A percentile compares a stretch with the other conserved stretches of the same genome.
phyloP scores from a whole-genome alignment of 2,888 invertebrate species.

The Emmelina monodactyla region DNA sequence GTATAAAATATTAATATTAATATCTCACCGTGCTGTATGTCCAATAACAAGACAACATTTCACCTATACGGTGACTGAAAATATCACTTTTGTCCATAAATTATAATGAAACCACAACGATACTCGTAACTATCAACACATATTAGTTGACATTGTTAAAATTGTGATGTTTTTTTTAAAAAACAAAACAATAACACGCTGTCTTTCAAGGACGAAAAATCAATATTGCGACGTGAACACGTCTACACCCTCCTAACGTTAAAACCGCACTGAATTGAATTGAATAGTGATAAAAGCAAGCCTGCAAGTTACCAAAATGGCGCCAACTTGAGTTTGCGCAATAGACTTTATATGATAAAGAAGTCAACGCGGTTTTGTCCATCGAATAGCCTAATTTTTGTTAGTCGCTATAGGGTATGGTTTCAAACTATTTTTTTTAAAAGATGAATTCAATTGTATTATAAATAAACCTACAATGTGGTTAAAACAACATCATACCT shows the following conservation, averaged over 20 bases:
- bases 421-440: too few species aligned
- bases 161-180: slow-evolving; percentile 34
- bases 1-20: not conserved
- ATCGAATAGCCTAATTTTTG: too few species aligned
- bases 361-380: too few species aligned
- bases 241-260: slow-evolving; percentile 21
- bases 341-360: too few species aligned
- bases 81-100: too few species aligned
- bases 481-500: too few species aligned
- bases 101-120: slow-evolving; percentile 27
- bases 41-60: slow-evolving; percentile 7
- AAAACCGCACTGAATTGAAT: slow-evolving; percentile 36
- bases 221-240: slow-evolving; percentile 31
- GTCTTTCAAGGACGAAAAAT: slow-evolving; percentile 23
- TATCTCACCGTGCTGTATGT: slow-evolving; percentile 4
- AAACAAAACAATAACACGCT: slow-evolving; percentile 44
- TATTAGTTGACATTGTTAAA: slow-evolving; percentile 22
- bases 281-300: slow-evolving; percentile 19
- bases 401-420: too few species aligned
- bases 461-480: too few species aligned
- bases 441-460: too few species aligned
- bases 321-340: slow-evolving; percentile 38
- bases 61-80: slow-evolving; percentile 1
- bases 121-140: slow-evolving; percentile 22
- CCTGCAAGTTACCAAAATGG: slow-evolving; percentile 30